Evolutionary conservation across 2,888 invertebrate species (phyloP), one percentile per base, ranked within the genome.

Genomic region (Abrostola triplasia): DNA sequence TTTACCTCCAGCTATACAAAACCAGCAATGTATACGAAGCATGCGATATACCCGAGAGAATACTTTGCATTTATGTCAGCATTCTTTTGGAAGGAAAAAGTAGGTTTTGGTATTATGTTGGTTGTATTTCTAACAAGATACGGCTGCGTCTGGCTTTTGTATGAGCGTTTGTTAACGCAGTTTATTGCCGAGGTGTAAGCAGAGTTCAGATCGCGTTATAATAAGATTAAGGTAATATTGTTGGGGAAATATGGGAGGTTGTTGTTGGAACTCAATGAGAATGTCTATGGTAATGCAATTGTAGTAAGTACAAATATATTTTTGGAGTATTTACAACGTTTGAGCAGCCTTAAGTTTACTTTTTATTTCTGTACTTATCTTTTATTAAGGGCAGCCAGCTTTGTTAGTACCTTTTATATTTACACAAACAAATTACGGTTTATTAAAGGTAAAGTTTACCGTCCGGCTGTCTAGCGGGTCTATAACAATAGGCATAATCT

Each of bases 41-140:
- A 12, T 24, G 11, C 40, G 61, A 67, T 54, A 70, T n/a, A 10
- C 47, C 8, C 47, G 8, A 24, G 44, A 37, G 47, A 36, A 67
- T 24, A 11, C 49, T 37, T 51, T 57, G 41, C 59, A 53, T 56
- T 58, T 13, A 10, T 51, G 40, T 40, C 36, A 58, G 36, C 37
- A 52, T 52, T 52, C 24, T 11, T 42, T 6, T 6, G 36, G 11
- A 41, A 50, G 6, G n/a, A 47, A 41, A 71, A 36, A 6, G 36
- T 38, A 61, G n/a, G 36, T 47, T 64, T 65, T 10, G 63, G 49
- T 65, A 48, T 65, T 65, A 70, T 74, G 57, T 42, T 44, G 35
- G 50, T 41, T 57, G 65, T 74, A 74, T 73, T 36, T 74, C 24
- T 5, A 13, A 42, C 36, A 65, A 65, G 61, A 65, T 74, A 73